Percentiles rank a stretch among this genome's conserved stretches.
phyloP scores from a whole-genome alignment of 2,888 invertebrate species.

The Ariolimax columbianus region DNA sequence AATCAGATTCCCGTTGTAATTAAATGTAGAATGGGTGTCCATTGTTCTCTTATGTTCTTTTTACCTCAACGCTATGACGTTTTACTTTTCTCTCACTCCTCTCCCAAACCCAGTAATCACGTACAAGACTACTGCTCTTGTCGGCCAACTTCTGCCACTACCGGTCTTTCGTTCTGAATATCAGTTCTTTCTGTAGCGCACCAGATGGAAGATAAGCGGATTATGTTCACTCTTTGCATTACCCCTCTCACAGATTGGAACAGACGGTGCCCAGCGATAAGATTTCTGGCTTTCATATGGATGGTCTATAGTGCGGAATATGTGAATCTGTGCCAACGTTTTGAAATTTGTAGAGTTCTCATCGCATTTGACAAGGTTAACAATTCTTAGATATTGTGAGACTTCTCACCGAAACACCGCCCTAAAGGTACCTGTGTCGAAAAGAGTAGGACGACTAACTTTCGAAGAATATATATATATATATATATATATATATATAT shows the following conservation, averaged over 20 bases:
- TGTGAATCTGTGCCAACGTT: neutral
- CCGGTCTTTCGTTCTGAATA: neutral
- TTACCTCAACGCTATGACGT: no score
- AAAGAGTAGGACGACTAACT: no score
- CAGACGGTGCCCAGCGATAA: neutral
- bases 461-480: no score
- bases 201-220: neutral
- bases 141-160: neutral
- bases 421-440: no score
- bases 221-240: neutral
- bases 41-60: no score
- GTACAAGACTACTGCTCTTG: no score
- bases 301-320: neutral
- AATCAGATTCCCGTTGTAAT: no score
- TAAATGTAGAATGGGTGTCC: no score
- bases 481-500: no score
- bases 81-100: no score
- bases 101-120: no score
- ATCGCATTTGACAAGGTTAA: neutral
- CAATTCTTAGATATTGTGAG: neutral
- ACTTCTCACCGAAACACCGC: no score
- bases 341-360: neutral
- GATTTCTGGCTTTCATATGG: neutral
- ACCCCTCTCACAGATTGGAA: neutral
- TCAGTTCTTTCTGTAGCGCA: neutral